Conservation (phyloP, 1,140 invertebrate genomes). For the Antheraea pernyi region DNA sequence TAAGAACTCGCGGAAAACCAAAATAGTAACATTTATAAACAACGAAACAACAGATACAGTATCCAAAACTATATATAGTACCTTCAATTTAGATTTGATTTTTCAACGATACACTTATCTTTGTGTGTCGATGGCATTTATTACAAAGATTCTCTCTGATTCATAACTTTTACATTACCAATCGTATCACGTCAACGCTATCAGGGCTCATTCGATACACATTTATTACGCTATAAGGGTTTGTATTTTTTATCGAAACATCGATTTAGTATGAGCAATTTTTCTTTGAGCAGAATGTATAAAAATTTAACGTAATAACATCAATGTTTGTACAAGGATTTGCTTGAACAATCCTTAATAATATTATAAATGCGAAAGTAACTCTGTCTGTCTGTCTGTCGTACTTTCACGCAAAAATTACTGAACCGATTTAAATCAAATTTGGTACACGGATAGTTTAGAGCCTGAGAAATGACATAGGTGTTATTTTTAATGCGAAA, state of each 20-base stretch:
- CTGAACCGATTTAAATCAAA: too few species aligned
- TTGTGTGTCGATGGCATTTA: conserved; percentile 18
- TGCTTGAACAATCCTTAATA: not conserved
- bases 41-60: not conserved
- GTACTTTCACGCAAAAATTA: too few species aligned
- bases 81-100: not conserved
- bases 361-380: too few species aligned
- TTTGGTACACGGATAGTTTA: too few species aligned
- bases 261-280: conserved; percentile 18
- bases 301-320: too few species aligned
- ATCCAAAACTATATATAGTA: not conserved
- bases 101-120: not conserved
- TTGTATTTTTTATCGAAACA: conserved; percentile 28
- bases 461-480: too few species aligned
- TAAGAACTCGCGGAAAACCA: too few species aligned
- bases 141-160: conserved; percentile 16
- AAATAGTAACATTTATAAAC: too few species aligned
- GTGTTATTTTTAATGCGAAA: too few species aligned
- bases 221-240: conserved; percentile 35
- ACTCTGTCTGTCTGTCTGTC: too few species aligned
- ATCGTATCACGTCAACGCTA: conserved; percentile 35
- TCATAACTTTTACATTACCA: conserved; percentile 32
- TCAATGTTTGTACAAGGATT: too few species aligned
- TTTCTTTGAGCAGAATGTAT: conserved; percentile 4
- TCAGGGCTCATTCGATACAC: conserved; percentile 35